Evolutionary conservation across 2,113 vertebrate genomes (phyloP).

Genomic region (Pteruthius melanotis): DNA sequence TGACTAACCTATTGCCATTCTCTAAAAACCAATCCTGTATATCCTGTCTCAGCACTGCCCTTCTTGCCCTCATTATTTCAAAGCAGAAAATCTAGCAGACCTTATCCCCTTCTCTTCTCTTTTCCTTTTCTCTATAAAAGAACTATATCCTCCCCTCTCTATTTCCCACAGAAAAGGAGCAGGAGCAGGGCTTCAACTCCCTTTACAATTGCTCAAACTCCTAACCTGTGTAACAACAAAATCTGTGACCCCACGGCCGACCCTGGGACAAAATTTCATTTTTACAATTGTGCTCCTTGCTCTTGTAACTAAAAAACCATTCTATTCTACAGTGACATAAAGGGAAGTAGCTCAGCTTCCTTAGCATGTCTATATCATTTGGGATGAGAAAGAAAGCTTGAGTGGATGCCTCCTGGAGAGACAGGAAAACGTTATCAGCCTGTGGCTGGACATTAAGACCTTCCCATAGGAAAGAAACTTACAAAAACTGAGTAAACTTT

Average conservation of each 20-base stretch:
- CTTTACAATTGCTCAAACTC: neutral
- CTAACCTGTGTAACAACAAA: neutral
- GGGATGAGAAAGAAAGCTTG: neutral
- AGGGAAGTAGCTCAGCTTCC: neutral
- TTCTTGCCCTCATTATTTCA: neutral
- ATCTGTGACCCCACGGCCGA: neutral
- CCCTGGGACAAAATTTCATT: neutral
- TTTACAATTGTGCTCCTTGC: neutral
- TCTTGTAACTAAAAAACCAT: neutral
- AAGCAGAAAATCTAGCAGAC: neutral
- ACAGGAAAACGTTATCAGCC: neutral
- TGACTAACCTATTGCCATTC: neutral
- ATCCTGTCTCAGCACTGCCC: neutral
- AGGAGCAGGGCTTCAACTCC: neutral
- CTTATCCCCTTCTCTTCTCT: neutral
- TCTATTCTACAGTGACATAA: neutral
- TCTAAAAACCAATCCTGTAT: neutral
- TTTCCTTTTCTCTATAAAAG: neutral
- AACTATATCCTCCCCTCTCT: neutral
- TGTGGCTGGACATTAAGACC: neutral
- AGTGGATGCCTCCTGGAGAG: neutral
- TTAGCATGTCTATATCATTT: too few relatives aligned
- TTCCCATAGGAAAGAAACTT: neutral
- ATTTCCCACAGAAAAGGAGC: neutral
- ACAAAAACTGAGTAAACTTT: neutral